Evolutionary conservation across 2,797 vertebrate genomes (phyloP).

Genomic region (Sparus aurata): DNA sequence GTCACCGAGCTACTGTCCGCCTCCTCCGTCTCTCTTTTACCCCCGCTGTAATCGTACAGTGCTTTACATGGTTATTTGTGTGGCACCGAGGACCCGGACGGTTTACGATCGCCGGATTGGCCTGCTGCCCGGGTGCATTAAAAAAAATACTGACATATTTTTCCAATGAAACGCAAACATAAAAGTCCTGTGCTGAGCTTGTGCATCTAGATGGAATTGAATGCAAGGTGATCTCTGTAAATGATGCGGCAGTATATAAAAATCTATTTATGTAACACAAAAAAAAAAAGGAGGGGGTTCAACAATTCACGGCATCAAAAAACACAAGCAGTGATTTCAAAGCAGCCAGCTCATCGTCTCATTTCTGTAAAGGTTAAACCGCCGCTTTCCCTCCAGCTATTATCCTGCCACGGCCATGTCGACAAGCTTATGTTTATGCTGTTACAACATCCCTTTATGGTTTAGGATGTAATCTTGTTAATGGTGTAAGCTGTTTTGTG

Average conservation of each 20-base stretch:
- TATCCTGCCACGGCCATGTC: conserved; percentile 62
- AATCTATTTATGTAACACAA: conserved; percentile 34
- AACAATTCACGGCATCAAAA: conserved; percentile 41
- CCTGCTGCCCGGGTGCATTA: conserved; percentile 43
- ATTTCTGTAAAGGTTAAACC: conserved; percentile 78
- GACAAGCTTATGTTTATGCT: conserved; percentile 79
- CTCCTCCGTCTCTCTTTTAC: conserved; percentile 36
- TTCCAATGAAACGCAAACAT: conserved; percentile 50
- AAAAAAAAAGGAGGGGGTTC: background rate
- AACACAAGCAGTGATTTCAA: conserved; percentile 56
- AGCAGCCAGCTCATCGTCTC: conserved; percentile 65
- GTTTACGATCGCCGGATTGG: conserved; percentile 54
- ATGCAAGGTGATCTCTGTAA: conserved; percentile 64
- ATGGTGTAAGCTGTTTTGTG: conserved; percentile 76
- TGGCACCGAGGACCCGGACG: background rate
- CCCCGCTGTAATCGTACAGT: conserved; percentile 44
- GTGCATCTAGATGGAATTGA: conserved; percentile 39
- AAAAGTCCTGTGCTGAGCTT: conserved; percentile 48
- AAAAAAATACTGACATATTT: conserved; percentile 61
- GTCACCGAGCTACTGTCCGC: conserved; percentile 64
- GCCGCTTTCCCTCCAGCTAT: conserved; percentile 68
- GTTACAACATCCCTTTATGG: conserved; percentile 78
- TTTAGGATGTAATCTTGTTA: conserved; percentile 84
- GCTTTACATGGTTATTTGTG: conserved; percentile 54
- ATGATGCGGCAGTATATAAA: conserved; percentile 40